Conservation (phyloP, 2,113 vertebrate species). For the Perca fluviatilis region DNA sequence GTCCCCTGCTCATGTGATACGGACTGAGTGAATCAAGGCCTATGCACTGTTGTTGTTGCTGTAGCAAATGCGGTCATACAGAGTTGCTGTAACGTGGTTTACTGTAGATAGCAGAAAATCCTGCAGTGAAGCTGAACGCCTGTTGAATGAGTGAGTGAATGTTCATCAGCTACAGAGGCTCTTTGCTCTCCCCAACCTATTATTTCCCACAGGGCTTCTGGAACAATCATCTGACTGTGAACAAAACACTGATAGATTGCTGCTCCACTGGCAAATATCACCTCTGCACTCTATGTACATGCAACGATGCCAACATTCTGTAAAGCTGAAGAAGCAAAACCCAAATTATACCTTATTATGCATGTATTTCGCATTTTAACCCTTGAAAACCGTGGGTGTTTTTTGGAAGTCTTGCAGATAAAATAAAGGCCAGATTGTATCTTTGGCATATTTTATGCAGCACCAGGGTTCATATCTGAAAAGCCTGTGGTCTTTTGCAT, state of each 20-base stretch:
- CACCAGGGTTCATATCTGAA: constrained; percentile 35
- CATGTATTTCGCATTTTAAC: constrained; percentile 46
- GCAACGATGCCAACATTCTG: constrained; percentile 25
- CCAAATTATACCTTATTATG: constrained; percentile 15
- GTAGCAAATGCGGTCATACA: constrained; percentile 29
- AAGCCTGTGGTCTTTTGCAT: constrained; percentile 29
- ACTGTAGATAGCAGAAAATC: constrained; percentile 31
- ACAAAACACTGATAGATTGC: constrained; percentile 72
- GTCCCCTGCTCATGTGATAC: constrained; percentile 31
- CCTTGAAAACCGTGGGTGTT: constrained; percentile 17
- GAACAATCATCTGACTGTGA: constrained; percentile 77
- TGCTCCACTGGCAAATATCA: constrained; percentile 55
- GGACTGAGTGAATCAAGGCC: constrained; percentile 1
- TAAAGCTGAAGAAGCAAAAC: neutral
- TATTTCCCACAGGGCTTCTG: constrained; percentile 76
- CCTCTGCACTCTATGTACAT: constrained; percentile 19
- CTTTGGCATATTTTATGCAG: constrained; percentile 45
- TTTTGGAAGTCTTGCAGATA: constrained; percentile 24
- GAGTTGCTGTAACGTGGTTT: constrained; percentile 21
- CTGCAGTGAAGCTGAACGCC: constrained; percentile 40
- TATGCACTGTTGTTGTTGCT: constrained; percentile 17
- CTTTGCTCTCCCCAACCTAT: constrained; percentile 57
- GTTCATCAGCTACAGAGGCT: constrained; percentile 54
- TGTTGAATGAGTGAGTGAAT: constrained; percentile 67
- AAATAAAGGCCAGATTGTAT: constrained; percentile 55